Evolutionary conservation across 1,140 invertebrate species (phyloP), one percentile per base, ranked within the genome.

Genomic region (Procambarus clarkii): DNA sequence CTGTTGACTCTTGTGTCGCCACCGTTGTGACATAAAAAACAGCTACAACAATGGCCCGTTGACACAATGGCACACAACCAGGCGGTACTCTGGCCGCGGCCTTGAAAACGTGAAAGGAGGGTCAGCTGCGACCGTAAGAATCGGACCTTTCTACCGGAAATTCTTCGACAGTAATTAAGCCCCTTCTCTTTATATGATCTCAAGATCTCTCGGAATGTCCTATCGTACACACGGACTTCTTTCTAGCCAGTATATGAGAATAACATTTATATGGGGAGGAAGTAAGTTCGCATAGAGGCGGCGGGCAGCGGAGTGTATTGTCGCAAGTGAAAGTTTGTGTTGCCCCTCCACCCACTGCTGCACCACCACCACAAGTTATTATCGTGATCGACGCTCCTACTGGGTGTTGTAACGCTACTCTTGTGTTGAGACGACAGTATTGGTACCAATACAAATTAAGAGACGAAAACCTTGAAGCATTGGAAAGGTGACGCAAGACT

Each of bases 381-480:
- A 74, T 34, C 7, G 7, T 74, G 69, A 74, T 74, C 15, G 11
- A 34, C 24, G n/a, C n/a, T 64, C 60, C 4, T 64, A 74, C 21
- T 69, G 3, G 64, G 15, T 74, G 24, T 74, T 34, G 24, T 24
- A 34, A 74, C 48, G n/a, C 24, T 3, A n/a, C 5, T 34, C 45
- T 0, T 34, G 34, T 44, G 9, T 3, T 3, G 44, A 79, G 77
- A 82, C 48, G 18, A 64, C 0, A 15, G 21, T 64, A 21, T 64
- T 21, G 13, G 18, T 21, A 64, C 54, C 54, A 8, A 58, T 9
- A 64, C 48, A 45, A 50, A 80, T 44, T 44, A 80, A 21, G 78
- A 44, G 7, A 50, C 4, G 80, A 82, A 58, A 58, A 58, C 80
- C 80, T 82, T 82, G 80, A 58, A 58, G 24, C 15, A 58, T 82